Evolutionary conservation across 2,797 vertebrate species (phyloP).

Genomic region (Microcaecilia unicolor): DNA sequence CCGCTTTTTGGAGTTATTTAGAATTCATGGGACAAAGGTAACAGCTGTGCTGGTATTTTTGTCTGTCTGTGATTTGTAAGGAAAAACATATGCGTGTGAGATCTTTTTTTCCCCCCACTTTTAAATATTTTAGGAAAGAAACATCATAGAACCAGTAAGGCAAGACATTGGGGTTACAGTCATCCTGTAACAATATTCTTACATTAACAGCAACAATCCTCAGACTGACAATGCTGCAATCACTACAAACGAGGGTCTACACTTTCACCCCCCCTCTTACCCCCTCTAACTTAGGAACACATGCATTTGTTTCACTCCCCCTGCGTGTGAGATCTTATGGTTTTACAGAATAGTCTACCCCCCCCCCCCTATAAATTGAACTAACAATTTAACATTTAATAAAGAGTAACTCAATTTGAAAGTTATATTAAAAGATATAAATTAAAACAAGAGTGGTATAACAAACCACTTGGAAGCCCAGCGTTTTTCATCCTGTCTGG

Average conservation of each 20-base stretch:
- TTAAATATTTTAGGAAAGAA: too few species aligned
- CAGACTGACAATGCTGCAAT: too few species aligned
- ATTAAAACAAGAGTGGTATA: constrained; percentile 6
- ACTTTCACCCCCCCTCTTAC: too few species aligned
- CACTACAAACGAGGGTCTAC: too few species aligned
- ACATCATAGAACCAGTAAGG: too few species aligned
- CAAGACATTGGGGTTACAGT: too few species aligned
- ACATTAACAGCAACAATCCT: too few species aligned
- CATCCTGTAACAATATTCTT: too few species aligned
- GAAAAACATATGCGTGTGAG: not conserved
- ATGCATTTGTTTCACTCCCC: too few species aligned
- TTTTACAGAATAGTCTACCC: too few species aligned
- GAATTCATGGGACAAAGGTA: not conserved
- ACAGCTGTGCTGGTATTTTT: not conserved
- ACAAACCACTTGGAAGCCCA: not conserved
- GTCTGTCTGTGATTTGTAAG: not conserved
- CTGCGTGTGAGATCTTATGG: not conserved
- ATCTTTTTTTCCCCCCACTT: too few species aligned
- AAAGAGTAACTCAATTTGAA: not conserved
- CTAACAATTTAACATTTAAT: constrained; percentile 5
- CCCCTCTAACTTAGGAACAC: too few species aligned
- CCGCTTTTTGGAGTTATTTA: not conserved
- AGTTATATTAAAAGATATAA: constrained; percentile 10
- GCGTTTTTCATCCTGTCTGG: not conserved
- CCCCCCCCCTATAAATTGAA: constrained; percentile 2